Base-by-base conservation (phyloP, 2,797 vertebrate species). In the Scyliorhinus canicula region DNA sequence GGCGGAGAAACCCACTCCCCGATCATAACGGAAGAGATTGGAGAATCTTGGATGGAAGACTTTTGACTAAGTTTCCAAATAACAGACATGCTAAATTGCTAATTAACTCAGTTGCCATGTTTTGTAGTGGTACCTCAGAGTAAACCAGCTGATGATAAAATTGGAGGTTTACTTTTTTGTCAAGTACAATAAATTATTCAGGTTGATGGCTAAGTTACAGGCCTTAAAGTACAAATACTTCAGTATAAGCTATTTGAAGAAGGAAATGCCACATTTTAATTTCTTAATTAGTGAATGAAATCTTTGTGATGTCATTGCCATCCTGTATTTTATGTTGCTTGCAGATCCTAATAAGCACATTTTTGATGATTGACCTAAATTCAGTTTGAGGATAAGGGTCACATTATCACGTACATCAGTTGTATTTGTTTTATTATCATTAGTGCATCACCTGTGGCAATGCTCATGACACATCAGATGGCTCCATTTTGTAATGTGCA, bases 41-140 rank as follows among this genome's bases (percentile, higher is more conserved):
- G n/a, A n/a, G n/a, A n/a, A n/a, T n/a, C n/a, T n/a, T n/a, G n/a
- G n/a, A n/a, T n/a, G 93, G 44, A 67, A 50, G 50, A 16, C 16
- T n/a, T 74, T 31, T 52, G 93, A 55, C 67, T 74, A 74, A 94
- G 67, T 94, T 94, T 74, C n/a, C 93, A 71, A 94, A 71, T 69
- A 12, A 26, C n/a, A n/a, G n/a, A n/a, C 5, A 44, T 65, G 57
- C 67, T 40, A 93, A 47, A 93, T 93, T 69, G 44, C 40, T 69
- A 74, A 74, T 94, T 94, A 67, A 52, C 67, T 94, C 44, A 63
- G 67, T 94, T 71, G 31, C 67, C 67, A 55, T 74, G 47, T 52
- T 74, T 74, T 55, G 67, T n/a, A 71, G n/a, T 55, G 47, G 47
- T 14, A 52, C 86, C 67, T 52, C 47, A 71, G 67, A 94, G 47